phyloP scores from a whole-genome alignment of 1,140 invertebrate genomes.

The Eueides isabella region DNA sequence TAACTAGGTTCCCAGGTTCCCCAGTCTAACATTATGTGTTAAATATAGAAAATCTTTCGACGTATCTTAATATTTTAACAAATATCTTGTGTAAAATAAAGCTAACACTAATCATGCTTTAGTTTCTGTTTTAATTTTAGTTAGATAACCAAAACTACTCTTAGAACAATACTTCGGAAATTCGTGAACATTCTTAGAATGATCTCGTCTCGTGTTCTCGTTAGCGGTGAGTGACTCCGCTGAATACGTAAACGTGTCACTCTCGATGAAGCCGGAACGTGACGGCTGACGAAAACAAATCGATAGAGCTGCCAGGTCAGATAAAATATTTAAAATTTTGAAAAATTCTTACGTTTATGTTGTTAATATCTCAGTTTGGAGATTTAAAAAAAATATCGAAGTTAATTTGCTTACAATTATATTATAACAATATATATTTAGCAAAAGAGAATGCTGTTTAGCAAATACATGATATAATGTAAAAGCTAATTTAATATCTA shows the following conservation, averaged over 20 bases:
- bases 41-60: no score
- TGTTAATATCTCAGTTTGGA: no score
- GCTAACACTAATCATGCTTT: not conserved
- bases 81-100: conserved; percentile 2
- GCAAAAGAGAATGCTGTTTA: no score
- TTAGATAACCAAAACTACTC: conserved; percentile 67
- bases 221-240: conserved; percentile 65
- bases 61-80: no score
- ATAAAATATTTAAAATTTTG: conserved; percentile 15
- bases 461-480: no score
- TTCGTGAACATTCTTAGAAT: conserved; percentile 74
- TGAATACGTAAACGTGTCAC: conserved; percentile 77
- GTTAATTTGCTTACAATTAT: no score
- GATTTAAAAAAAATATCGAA: no score
- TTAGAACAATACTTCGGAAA: conserved; percentile 61
- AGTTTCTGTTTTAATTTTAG: conserved; percentile 66
- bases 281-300: conserved; percentile 54
- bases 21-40: no score
- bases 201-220: conserved; percentile 75
- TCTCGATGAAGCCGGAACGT: conserved; percentile 71
- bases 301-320: conserved; percentile 1
- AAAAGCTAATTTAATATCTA: no score
- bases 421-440: no score
- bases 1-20: no score
- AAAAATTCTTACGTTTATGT: no score